Conservation (phyloP, 2,797 vertebrate species). For the Petrocephalus sullivani region DNA sequence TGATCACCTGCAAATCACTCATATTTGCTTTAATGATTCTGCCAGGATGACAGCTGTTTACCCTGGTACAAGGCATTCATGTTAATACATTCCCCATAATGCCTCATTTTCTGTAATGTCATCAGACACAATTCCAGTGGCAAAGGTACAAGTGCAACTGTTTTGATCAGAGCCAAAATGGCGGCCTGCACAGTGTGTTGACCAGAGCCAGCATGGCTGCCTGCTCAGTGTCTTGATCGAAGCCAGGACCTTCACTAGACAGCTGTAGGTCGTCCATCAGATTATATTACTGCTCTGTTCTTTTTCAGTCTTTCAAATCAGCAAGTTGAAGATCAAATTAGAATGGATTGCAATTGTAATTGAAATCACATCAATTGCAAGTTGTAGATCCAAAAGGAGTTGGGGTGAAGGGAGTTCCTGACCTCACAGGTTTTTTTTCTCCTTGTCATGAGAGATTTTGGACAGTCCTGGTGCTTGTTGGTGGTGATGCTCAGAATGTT, state of each 20-base stretch:
- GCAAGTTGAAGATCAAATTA: background rate
- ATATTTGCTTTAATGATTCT: slow-evolving; percentile 19
- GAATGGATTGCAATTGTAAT: background rate
- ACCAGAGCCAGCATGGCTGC: background rate
- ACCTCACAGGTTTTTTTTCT: background rate
- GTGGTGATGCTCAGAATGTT: background rate
- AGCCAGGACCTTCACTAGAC: background rate
- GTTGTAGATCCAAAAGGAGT: background rate
- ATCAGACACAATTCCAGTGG: background rate
- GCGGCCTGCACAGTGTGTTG: background rate
- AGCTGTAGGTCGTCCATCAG: background rate
- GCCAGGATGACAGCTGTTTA: slow-evolving; percentile 23
- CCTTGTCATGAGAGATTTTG: background rate
- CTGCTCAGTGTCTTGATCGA: background rate
- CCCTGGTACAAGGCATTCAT: slow-evolving; percentile 7
- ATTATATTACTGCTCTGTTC: slow-evolving; percentile 3
- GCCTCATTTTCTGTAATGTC: background rate
- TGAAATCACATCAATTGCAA: background rate
- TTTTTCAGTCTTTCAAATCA: background rate
- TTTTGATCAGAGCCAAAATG: background rate
- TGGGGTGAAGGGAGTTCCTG: background rate
- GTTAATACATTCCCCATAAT: background rate
- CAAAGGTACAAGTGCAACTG: background rate
- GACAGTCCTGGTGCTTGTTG: background rate
- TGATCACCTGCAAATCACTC: background rate